phyloP scores from a whole-genome alignment of 2,888 invertebrate species.

The Ormyrus pomaceus region DNA sequence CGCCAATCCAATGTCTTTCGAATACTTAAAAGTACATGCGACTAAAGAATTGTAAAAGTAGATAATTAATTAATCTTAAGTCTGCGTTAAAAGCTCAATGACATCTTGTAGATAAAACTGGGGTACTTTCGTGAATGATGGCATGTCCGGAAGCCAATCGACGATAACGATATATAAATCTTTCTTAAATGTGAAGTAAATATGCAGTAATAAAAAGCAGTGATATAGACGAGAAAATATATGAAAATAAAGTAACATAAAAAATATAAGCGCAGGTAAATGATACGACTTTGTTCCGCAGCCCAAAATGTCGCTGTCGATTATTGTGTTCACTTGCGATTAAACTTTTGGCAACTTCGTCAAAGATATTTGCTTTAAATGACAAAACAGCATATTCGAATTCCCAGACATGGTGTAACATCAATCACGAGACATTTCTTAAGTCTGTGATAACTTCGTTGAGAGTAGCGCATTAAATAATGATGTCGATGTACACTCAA shows the following conservation, averaged over 20 bases:
- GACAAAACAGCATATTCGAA: background rate
- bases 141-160: slow-evolving; percentile 11
- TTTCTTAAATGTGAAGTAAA: background rate
- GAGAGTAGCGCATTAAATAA: slow-evolving; percentile 55
- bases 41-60: slow-evolving; percentile 13
- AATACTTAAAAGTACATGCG: slow-evolving; percentile 33
- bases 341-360: slow-evolving; percentile 44
- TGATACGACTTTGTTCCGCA: slow-evolving; percentile 41
- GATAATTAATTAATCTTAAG: slow-evolving; percentile 33
- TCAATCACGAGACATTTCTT: slow-evolving; percentile 51
- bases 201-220: background rate
- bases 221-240: too few relatives aligned
- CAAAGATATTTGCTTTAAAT: slow-evolving; percentile 6
- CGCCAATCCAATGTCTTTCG: slow-evolving; percentile 44
- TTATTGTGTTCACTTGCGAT: slow-evolving; percentile 60
- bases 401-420: background rate
- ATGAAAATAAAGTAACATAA: background rate
- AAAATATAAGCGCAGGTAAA: background rate
- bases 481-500: slow-evolving; percentile 17
- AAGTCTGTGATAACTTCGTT: slow-evolving; percentile 64
- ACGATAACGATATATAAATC: slow-evolving; percentile 2
- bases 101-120: slow-evolving; percentile 19
- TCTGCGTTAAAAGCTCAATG: background rate
- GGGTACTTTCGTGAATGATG: background rate
- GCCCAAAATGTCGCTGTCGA: slow-evolving; percentile 58